Evolutionary conservation across 2,797 vertebrate species (phyloP).

Genomic region (Alcedo atthis): DNA sequence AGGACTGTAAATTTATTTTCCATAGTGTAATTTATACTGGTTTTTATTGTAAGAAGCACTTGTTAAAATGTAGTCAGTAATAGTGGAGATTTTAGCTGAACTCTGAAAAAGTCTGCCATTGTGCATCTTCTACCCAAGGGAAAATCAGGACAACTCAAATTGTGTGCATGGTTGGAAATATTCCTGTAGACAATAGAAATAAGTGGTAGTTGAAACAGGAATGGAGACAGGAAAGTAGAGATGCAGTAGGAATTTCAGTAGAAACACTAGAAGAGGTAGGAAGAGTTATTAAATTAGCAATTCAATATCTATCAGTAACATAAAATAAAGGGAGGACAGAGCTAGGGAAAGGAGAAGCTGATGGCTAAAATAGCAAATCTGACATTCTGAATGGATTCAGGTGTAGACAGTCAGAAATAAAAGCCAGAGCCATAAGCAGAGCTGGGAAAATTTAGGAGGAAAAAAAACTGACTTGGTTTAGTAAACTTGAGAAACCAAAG

Average conservation of each 20-base stretch:
- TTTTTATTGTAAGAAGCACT: background rate
- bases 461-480: background rate
- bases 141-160: background rate
- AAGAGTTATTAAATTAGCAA: background rate
- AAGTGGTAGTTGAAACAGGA: background rate
- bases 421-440: background rate
- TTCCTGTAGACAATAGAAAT: background rate
- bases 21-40: rapidly evolving
- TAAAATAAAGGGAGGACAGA: background rate
- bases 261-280: background rate
- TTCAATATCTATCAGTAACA: background rate
- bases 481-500: background rate
- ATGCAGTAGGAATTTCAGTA: background rate
- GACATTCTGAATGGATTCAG: background rate
- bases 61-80: background rate
- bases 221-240: background rate
- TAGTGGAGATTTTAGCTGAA: background rate
- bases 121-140: background rate
- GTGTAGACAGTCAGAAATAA: background rate
- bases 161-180: background rate
- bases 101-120: background rate
- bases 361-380: background rate
- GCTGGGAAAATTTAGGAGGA: background rate
- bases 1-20: background rate
- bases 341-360: background rate